Conservation (phyloP, 2,888 invertebrate species). For the Cephus rjabovi region DNA sequence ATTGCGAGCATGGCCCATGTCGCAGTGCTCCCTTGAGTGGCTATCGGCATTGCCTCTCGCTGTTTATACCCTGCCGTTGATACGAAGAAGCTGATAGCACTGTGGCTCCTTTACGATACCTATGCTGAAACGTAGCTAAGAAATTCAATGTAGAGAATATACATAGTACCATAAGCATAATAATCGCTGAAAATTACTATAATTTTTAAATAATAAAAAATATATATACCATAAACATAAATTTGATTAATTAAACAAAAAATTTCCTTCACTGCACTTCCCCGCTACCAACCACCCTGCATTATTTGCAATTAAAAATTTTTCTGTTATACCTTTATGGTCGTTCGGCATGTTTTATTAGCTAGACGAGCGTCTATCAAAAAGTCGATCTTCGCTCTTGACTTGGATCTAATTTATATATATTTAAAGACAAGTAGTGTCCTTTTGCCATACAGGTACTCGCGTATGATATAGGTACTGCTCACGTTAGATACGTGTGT, state of each 20-base stretch:
- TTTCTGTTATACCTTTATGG: too few relatives aligned
- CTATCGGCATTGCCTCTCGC: slow-evolving; percentile 15
- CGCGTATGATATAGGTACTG: background rate
- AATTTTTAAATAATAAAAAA: background rate
- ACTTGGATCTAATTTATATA: background rate
- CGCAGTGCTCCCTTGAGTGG: slow-evolving; percentile 18
- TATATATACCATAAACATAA: too few relatives aligned
- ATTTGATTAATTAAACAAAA: too few relatives aligned
- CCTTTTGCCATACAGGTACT: background rate
- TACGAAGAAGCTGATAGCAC: background rate
- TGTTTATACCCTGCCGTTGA: background rate
- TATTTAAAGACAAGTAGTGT: background rate
- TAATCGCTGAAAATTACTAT: background rate
- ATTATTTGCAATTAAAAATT: too few relatives aligned
- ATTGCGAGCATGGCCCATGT: slow-evolving; percentile 20
- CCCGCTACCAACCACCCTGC: too few relatives aligned
- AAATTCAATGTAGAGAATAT: background rate
- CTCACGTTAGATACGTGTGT: slow-evolving; percentile 6
- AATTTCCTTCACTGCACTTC: too few relatives aligned
- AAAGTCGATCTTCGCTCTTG: background rate
- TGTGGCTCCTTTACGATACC: background rate
- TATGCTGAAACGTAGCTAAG: background rate
- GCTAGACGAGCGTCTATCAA: background rate
- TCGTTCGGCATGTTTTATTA: background rate
- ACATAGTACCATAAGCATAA: background rate